Base-by-base conservation (phyloP, 2,113 vertebrate species). In the Zosterops pallidus region DNA sequence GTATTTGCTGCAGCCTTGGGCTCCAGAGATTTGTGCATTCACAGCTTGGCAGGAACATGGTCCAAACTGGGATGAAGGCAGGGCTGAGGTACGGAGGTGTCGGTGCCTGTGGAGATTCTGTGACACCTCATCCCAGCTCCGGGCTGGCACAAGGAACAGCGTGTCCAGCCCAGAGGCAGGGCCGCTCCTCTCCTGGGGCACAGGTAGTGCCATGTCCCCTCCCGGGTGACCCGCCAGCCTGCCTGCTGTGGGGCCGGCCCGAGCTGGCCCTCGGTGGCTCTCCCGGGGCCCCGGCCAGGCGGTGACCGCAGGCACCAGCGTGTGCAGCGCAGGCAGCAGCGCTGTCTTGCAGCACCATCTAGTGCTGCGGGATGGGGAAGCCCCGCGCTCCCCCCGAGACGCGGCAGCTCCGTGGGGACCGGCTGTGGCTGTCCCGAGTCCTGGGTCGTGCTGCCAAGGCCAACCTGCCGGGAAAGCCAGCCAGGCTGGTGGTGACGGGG, bases 321-420 rank as follows among this genome's bases (percentile, higher is more conserved):
- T 0, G 72, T 1, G 78, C 49, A 2, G 60, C 7, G 5, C 31
- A 0, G 83, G 84, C 53, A 0, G 0, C 86, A 29, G 8, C 5
- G 91, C 91, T 81, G 94, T 95, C 20, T 46, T 86, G 93, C 94
- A 95, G 96, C 95, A 44, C 96, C 96, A 94, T 74, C 96, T 96
- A 86, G 96, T 53, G 96, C 89, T 46, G 68, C 4, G 50, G 31
- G 14, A 1, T 4, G 94, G 83, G 91, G 21, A 88, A 64, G 67
- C 29, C 44, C 49, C 4, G 28, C 37, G 14, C 72, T 33, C 9
- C 42, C 33, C 74, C 9, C 11, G 8, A 3, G 23, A 31, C 29
- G 0, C 1, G 23, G 60, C 85, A 39, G 69, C 42, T 4, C 60
- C n/a, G 1, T 2, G 79, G 50, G 81, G 18, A 68, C 76, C 0